A percentile compares a stretch with the other conserved stretches of the same genome.
Evolutionary conservation across 2,113 vertebrate genomes (phyloP).

Genomic region (Crotalus horridus): DNA sequence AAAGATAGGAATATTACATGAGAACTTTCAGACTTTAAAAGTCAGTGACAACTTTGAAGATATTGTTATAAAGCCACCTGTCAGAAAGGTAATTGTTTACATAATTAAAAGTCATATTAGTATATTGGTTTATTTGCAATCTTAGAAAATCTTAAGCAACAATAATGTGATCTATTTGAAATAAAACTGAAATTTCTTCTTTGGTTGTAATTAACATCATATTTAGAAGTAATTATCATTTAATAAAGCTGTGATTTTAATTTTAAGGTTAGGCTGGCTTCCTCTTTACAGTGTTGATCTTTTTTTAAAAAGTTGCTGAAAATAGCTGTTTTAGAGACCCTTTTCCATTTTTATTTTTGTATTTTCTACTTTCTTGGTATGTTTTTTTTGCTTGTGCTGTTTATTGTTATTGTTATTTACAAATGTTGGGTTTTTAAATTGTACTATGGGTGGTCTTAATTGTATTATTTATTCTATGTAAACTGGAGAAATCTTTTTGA

Average conservation of each 20-base stretch:
- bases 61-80: slow-evolving; percentile 90
- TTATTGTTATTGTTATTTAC: background rate
- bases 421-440: background rate
- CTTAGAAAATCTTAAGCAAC: background rate
- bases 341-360: background rate
- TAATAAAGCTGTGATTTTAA: background rate
- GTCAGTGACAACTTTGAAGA: slow-evolving; percentile 92
- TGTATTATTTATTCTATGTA: background rate
- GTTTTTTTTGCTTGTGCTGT: background rate
- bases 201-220: background rate
- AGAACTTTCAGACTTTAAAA: slow-evolving; percentile 96
- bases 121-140: background rate
- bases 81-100: slow-evolving; percentile 85
- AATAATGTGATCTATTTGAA: background rate
- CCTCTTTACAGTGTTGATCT: background rate
- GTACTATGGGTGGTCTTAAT: background rate
- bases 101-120: background rate
- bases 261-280: background rate
- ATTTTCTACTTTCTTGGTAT: background rate
- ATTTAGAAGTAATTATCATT: background rate
- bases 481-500: background rate
- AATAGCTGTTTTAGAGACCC: background rate
- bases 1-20: slow-evolving; percentile 96
- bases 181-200: background rate
- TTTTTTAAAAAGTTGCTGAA: background rate